Percentiles rank a stretch among this genome's conserved stretches.
phyloP scores from a whole-genome alignment of 2,888 invertebrate species.

The Adela reaumurella region DNA sequence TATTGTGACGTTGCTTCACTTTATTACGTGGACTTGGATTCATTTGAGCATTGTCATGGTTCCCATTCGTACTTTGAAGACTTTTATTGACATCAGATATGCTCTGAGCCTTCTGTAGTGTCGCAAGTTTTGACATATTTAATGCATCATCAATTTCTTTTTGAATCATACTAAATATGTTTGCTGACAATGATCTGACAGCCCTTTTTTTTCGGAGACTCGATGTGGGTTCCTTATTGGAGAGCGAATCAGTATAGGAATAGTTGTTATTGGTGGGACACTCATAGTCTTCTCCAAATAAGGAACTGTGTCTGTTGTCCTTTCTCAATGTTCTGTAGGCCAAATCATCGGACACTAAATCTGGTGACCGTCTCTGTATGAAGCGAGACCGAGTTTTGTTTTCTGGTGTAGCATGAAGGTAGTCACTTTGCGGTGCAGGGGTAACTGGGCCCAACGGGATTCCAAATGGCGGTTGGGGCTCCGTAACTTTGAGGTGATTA shows the following conservation, averaged over 20 bases:
- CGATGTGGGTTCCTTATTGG: conserved; percentile 31
- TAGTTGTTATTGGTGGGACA: conserved; percentile 46
- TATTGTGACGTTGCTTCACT: conserved; percentile 53
- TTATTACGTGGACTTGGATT: conserved; percentile 45
- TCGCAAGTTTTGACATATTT: conserved; percentile 45
- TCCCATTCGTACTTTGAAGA: conserved; percentile 42
- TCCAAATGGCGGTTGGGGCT: conserved; percentile 87
- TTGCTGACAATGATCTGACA: conserved; percentile 78
- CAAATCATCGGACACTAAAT: conserved; percentile 82
- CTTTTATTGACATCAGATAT: conserved; percentile 56
- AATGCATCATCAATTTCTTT: conserved; percentile 60
- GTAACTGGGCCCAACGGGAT: conserved; percentile 84
- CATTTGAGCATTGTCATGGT: conserved; percentile 39
- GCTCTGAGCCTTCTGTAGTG: conserved; percentile 60
- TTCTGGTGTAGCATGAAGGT: conserved; percentile 73
- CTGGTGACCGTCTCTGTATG: conserved; percentile 68
- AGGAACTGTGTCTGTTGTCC: conserved; percentile 62
- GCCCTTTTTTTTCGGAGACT: conserved; percentile 72
- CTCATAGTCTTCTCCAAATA: conserved; percentile 45
- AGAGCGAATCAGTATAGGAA: conserved; percentile 30
- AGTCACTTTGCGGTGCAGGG: conserved; percentile 77
- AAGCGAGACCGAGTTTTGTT: conserved; percentile 58
- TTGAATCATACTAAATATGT: conserved; percentile 74
- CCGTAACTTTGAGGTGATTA: conserved; percentile 64
- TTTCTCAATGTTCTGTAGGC: conserved; percentile 83